Evolutionary conservation across 2,113 vertebrate genomes (phyloP).

Genomic region (Atractosteus spatula): DNA sequence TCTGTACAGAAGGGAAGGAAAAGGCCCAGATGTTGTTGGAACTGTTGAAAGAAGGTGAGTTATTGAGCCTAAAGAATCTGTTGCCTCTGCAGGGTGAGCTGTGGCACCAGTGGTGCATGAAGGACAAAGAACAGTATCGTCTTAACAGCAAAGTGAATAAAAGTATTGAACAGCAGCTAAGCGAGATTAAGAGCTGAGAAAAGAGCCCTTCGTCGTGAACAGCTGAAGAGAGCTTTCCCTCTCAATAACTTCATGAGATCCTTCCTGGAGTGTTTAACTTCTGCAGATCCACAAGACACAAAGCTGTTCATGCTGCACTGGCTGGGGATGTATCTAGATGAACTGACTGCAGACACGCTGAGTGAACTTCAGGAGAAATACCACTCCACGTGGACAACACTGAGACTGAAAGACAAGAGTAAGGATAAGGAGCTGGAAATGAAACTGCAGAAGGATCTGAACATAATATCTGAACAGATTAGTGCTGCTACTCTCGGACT

Average conservation of each 20-base stretch:
- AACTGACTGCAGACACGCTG: conserved; percentile 5
- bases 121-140: conserved; percentile 38
- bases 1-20: conserved; percentile 31
- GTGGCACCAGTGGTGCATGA: too few relatives aligned
- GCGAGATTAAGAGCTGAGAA: conserved; percentile 42
- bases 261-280: conserved; percentile 34
- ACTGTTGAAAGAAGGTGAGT: too few relatives aligned
- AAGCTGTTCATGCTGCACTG: conserved; percentile 25
- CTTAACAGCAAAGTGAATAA: conserved; percentile 43
- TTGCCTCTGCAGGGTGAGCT: too few relatives aligned
- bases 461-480: conserved; percentile 17
- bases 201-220: conserved; percentile 22
- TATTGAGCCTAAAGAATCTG: too few relatives aligned
- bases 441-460: not conserved
- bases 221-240: conserved; percentile 31
- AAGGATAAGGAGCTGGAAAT: not conserved
- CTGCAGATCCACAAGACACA: not conserved
- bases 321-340: conserved; percentile 23
- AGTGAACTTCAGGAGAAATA: conserved; percentile 11
- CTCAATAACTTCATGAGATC: conserved; percentile 43
- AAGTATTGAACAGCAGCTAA: conserved; percentile 50
- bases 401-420: not conserved
- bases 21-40: not conserved
- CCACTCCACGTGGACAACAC: conserved; percentile 19
- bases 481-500: conserved; percentile 48